Percentiles rank a stretch among this genome's conserved stretches.
phyloP scores from a whole-genome alignment of 2,797 vertebrate genomes.

The Eidolon dupreanum region DNA sequence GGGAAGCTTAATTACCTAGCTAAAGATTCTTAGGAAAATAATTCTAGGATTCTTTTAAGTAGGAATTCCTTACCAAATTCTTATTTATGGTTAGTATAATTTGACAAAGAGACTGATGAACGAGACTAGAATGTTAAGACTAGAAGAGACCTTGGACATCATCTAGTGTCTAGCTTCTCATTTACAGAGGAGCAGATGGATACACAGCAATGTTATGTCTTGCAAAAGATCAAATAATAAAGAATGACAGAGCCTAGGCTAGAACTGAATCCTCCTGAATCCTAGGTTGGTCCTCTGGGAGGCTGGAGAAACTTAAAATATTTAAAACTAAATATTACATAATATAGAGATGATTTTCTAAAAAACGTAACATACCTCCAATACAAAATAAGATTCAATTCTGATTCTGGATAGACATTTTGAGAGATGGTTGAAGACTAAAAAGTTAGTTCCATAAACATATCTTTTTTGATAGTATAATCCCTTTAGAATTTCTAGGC shows the following conservation, averaged over 20 bases:
- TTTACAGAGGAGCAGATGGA: neutral
- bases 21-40: constrained; percentile 18
- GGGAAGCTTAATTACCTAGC: neutral
- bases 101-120: neutral
- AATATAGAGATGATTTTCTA: neutral
- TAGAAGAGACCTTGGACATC: neutral
- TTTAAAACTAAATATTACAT: neutral
- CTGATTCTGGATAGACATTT: constrained; percentile 27
- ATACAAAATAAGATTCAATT: constrained; percentile 28
- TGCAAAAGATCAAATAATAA: neutral
- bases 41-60: neutral
- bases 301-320: neutral
- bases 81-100: constrained; percentile 7
- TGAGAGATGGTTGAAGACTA: neutral
- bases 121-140: neutral
- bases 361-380: neutral
- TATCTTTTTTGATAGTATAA: neutral
- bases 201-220: neutral
- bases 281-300: neutral
- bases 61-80: neutral
- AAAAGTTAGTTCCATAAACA: neutral
- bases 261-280: neutral
- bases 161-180: neutral
- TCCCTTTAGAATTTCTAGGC: neutral
- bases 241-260: neutral